Percentiles rank a stretch among this genome's conserved stretches.
phyloP scores from a whole-genome alignment of 2,113 vertebrate genomes.

The Lonchura striata region DNA sequence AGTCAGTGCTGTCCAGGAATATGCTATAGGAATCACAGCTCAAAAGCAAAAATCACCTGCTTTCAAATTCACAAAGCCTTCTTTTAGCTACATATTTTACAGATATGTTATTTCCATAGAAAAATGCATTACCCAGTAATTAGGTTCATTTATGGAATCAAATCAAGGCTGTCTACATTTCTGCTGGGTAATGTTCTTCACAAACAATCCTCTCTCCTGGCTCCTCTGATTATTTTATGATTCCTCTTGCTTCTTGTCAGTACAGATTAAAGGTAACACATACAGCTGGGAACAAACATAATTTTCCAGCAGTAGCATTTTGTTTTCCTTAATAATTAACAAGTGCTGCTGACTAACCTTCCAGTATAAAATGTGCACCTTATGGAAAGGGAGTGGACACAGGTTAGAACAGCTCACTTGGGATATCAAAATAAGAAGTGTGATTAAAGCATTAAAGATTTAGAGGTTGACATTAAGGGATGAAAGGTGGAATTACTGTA shows the following conservation, averaged over 20 bases:
- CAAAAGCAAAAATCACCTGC: background rate
- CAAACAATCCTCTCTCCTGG: constrained; percentile 59
- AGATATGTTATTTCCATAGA: constrained; percentile 7
- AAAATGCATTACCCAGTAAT: constrained; percentile 44
- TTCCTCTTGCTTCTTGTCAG: constrained; percentile 71
- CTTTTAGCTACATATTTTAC: background rate
- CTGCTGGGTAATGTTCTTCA: constrained; percentile 58
- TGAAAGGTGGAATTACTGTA: constrained; percentile 81
- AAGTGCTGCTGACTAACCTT: constrained; percentile 70
- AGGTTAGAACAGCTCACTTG: constrained; percentile 62
- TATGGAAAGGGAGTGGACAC: constrained; percentile 53
- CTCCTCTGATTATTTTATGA: constrained; percentile 69
- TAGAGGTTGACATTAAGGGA: constrained; percentile 73
- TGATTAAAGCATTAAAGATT: constrained; percentile 82
- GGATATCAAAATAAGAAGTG: constrained; percentile 72
- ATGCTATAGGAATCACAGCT: background rate
- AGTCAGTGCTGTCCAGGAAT: background rate
- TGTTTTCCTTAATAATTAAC: constrained; percentile 82
- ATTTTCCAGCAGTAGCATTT: constrained; percentile 76
- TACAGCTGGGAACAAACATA: constrained; percentile 75
- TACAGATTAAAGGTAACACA: constrained; percentile 74
- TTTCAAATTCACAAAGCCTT: background rate
- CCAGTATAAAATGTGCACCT: constrained; percentile 62
- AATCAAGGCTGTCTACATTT: constrained; percentile 66
- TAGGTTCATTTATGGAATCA: constrained; percentile 62